Evolutionary conservation across 2,797 vertebrate species (phyloP).

Genomic region (Micropoecilia bifurca): DNA sequence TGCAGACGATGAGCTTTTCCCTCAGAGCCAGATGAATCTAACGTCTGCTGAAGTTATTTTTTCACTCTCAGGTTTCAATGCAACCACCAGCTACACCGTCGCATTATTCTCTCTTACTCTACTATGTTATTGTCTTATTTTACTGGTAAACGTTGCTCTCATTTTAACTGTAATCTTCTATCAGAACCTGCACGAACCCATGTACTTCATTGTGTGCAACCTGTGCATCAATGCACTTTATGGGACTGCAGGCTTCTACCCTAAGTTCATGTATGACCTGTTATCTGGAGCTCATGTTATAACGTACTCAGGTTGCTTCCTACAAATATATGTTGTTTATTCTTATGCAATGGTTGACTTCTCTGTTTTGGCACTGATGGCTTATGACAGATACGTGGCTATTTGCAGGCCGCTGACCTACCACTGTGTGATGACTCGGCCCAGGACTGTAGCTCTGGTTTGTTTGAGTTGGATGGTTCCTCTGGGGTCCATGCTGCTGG

Average conservation of each 20-base stretch:
- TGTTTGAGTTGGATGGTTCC: conserved; percentile 46
- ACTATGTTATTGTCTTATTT: conserved; percentile 41
- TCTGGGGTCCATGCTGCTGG: not conserved
- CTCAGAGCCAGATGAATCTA: not conserved
- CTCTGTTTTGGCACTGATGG: conserved; percentile 55
- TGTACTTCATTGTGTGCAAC: conserved; percentile 61
- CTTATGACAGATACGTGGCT: conserved; percentile 68
- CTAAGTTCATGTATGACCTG: conserved; percentile 54
- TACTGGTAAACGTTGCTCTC: conserved; percentile 44
- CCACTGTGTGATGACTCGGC: conserved; percentile 50
- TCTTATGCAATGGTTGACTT: conserved; percentile 37
- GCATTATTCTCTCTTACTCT: conserved; percentile 40
- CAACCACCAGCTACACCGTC: conserved; percentile 24
- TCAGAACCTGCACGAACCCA: conserved; percentile 55
- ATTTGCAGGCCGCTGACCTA: conserved; percentile 68
- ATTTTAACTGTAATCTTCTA: conserved; percentile 53
- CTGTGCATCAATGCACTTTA: conserved; percentile 56
- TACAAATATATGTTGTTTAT: conserved; percentile 56
- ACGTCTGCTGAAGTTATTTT: not conserved
- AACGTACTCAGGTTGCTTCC: conserved; percentile 42
- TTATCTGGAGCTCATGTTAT: conserved; percentile 38
- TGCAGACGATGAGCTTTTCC: not conserved
- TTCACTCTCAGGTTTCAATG: conserved; percentile 59
- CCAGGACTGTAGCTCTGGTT: conserved; percentile 16
- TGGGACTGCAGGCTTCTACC: conserved; percentile 59